A percentile compares a stretch with the other conserved stretches of the same genome.
Evolutionary conservation across 2,888 invertebrate species (phyloP).

Genomic region (Branchellion lobata): DNA sequence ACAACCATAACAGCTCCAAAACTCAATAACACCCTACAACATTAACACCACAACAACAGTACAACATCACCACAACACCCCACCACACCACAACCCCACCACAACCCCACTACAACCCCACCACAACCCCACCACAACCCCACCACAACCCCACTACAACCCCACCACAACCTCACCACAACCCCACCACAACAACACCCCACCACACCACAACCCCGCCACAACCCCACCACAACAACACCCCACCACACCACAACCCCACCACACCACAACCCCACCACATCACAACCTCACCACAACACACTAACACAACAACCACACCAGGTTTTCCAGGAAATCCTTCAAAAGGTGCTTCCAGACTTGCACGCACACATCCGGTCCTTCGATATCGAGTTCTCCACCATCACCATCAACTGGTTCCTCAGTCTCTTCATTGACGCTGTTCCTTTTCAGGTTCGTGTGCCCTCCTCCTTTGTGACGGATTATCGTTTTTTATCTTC

Average conservation of each 20-base stretch:
- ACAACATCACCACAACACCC: too few relatives aligned
- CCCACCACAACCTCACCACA: not conserved
- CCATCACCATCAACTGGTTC: conserved; percentile 67
- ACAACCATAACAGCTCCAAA: too few relatives aligned
- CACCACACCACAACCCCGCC: too few relatives aligned
- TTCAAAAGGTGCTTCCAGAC: conserved; percentile 63
- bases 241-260: too few relatives aligned
- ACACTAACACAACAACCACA: conserved; percentile 48
- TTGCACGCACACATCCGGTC: conserved; percentile 63
- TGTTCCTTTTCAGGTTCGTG: conserved; percentile 64
- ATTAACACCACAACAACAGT: too few relatives aligned
- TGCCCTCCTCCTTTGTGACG: too few relatives aligned
- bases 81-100: too few relatives aligned
- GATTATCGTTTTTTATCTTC: not conserved
- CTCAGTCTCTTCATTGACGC: conserved; percentile 66
- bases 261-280: too few relatives aligned
- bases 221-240: too few relatives aligned
- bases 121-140: not conserved
- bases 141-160: not conserved
- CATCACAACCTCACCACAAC: too few relatives aligned
- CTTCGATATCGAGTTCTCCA: conserved; percentile 65
- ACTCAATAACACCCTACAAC: too few relatives aligned
- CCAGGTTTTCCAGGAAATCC: conserved; percentile 64
- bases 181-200: too few relatives aligned
- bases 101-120: not conserved